phyloP scores from a whole-genome alignment of 2,888 invertebrate species.

The Tetramorium bicarinatum region DNA sequence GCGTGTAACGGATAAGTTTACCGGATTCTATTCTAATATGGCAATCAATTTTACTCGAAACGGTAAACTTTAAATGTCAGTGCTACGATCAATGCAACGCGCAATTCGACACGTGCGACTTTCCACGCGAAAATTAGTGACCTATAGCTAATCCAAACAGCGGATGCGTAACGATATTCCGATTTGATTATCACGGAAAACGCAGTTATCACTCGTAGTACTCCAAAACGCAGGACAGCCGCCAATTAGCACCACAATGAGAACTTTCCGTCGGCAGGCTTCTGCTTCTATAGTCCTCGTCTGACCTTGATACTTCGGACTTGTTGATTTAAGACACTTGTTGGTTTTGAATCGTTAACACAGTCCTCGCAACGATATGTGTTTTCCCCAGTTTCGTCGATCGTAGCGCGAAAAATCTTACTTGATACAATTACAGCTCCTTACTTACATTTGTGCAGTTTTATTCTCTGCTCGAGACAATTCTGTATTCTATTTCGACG shows the following conservation, averaged over 20 bases:
- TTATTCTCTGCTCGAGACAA: not conserved
- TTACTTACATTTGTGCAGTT: not conserved
- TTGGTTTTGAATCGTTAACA: conserved; percentile 71
- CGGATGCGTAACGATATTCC: not conserved
- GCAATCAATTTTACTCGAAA: conserved; percentile 1
- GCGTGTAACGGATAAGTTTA: not conserved
- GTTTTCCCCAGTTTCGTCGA: not conserved
- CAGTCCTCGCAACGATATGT: not conserved
- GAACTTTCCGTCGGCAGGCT: conserved; percentile 61
- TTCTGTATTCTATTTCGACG: not conserved
- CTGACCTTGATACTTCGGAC: conserved; percentile 72
- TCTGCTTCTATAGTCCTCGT: conserved; percentile 29
- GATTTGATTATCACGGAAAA: conserved; percentile 37
- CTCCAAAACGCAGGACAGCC: conserved; percentile 47
- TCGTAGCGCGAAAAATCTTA: not conserved
- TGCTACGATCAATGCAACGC: conserved; percentile 59
- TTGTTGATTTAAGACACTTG: conserved; percentile 79
- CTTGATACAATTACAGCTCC: not conserved
- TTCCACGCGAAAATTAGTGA: conserved; percentile 51
- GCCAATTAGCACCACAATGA: conserved; percentile 63
- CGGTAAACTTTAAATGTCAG: conserved; percentile 40
- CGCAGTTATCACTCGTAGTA: conserved; percentile 50
- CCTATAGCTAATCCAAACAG: conserved; percentile 5
- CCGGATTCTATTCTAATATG: not conserved
- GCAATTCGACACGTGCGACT: conserved; percentile 64